Percentiles rank a stretch among this genome's conserved stretches.
phyloP scores from a whole-genome alignment of 2,888 invertebrate genomes.

The Caenorhabditis imperialis region DNA sequence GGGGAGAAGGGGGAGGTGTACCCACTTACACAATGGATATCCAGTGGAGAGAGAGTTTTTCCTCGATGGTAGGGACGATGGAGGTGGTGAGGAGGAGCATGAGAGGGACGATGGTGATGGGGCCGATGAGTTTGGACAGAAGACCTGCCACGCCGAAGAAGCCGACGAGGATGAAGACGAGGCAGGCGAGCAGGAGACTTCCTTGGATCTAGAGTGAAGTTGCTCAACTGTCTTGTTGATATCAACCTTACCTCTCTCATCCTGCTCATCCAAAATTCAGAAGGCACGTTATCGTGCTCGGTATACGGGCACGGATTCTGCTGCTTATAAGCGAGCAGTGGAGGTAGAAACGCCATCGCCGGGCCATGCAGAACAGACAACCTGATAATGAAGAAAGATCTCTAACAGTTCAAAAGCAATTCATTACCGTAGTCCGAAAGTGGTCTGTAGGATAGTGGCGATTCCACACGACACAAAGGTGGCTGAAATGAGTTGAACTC shows the following conservation, averaged over 20 bases:
- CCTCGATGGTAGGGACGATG: constrained; percentile 70
- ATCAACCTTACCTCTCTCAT: constrained; percentile 52
- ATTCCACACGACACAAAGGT: constrained; percentile 73
- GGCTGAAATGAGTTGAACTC: constrained; percentile 72
- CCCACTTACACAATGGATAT: constrained; percentile 70
- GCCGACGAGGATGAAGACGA: constrained; percentile 71
- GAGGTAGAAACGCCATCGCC: constrained; percentile 74
- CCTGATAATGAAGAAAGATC: constrained; percentile 46
- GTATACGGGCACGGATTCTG: constrained; percentile 61
- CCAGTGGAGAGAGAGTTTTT: constrained; percentile 72
- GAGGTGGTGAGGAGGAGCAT: constrained; percentile 70
- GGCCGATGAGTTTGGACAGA: constrained; percentile 71
- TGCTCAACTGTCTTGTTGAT: constrained; percentile 2
- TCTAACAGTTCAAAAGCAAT: not conserved
- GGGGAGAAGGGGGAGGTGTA: too few species aligned
- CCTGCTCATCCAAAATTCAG: constrained; percentile 60
- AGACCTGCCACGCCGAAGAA: constrained; percentile 71
- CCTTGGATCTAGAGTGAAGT: constrained; percentile 75
- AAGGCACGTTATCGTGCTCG: constrained; percentile 62
- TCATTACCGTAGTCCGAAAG: constrained; percentile 67
- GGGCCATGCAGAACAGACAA: constrained; percentile 73
- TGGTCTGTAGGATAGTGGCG: constrained; percentile 72
- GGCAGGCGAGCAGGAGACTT: constrained; percentile 68
- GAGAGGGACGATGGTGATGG: constrained; percentile 74
- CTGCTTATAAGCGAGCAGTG: constrained; percentile 67